Evolutionary conservation across 64 coral and sea anemone species (phyloP).

Genomic region (Trachythela sp.): DNA sequence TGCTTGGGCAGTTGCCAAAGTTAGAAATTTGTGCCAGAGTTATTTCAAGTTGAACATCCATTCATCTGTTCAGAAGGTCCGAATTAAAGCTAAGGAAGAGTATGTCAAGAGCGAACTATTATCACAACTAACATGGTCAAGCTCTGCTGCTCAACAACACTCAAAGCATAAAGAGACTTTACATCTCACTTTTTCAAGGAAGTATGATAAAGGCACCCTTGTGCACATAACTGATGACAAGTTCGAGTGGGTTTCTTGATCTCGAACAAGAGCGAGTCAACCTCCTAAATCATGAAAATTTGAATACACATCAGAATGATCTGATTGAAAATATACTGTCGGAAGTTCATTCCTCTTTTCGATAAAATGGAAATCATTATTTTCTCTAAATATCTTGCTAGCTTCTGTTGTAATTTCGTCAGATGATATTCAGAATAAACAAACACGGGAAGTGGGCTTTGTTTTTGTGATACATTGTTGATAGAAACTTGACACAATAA

Average conservation of each 20-base stretch:
- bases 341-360: too few species aligned
- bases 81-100: neutral
- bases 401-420: too few species aligned
- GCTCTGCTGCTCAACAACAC: neutral
- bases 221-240: neutral
- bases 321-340: too few species aligned
- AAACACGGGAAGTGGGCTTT: too few species aligned
- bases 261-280: neutral
- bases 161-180: neutral
- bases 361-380: too few species aligned
- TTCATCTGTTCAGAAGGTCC: neutral
- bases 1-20: slow-evolving; percentile 36
- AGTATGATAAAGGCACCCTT: neutral
- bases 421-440: too few species aligned
- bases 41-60: slow-evolving; percentile 23
- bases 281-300: neutral
- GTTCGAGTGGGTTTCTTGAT: neutral
- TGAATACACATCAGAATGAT: too few species aligned
- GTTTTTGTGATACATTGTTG: too few species aligned
- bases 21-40: neutral
- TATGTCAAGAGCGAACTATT: slow-evolving; percentile 13
- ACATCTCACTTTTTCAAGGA: slow-evolving; percentile 11
- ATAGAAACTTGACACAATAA: too few species aligned
- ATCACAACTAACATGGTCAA: neutral
- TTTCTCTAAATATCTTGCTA: too few species aligned